phyloP scores from a whole-genome alignment of 2,113 vertebrate genomes.

The Formicarius rufipectus region DNA sequence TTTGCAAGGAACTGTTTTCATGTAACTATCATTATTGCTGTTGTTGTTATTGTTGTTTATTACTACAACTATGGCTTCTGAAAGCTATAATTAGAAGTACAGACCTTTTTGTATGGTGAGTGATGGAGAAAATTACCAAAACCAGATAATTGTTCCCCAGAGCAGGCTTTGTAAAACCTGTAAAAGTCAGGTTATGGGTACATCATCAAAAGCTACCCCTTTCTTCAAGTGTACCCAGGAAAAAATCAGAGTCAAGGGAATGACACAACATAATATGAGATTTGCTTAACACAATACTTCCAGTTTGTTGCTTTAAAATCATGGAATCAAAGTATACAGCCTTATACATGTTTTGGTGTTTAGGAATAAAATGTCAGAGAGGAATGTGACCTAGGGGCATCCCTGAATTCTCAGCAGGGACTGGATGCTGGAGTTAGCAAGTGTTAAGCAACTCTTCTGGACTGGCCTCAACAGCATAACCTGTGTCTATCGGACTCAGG shows the following conservation, averaged over 20 bases:
- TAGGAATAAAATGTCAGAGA: neutral
- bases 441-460: neutral
- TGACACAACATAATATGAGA: neutral
- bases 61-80: neutral
- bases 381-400: neutral
- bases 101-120: neutral
- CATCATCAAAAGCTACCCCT: neutral
- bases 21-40: rapidly evolving
- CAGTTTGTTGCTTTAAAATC: neutral
- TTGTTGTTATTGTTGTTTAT: neutral
- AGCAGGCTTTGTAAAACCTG: neutral
- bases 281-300: neutral
- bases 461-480: neutral
- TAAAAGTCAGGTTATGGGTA: neutral
- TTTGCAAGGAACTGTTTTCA: neutral
- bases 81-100: neutral
- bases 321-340: neutral
- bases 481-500: neutral
- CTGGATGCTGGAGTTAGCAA: neutral
- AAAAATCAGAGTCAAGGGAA: neutral
- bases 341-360: neutral
- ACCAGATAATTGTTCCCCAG: neutral
- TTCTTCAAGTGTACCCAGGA: neutral
- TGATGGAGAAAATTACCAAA: neutral
- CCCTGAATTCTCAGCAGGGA: neutral